Percentiles rank a stretch among this genome's conserved stretches.
Conservation (phyloP, 2,797 vertebrate species). For the Synaphobranchus kaupii region DNA sequence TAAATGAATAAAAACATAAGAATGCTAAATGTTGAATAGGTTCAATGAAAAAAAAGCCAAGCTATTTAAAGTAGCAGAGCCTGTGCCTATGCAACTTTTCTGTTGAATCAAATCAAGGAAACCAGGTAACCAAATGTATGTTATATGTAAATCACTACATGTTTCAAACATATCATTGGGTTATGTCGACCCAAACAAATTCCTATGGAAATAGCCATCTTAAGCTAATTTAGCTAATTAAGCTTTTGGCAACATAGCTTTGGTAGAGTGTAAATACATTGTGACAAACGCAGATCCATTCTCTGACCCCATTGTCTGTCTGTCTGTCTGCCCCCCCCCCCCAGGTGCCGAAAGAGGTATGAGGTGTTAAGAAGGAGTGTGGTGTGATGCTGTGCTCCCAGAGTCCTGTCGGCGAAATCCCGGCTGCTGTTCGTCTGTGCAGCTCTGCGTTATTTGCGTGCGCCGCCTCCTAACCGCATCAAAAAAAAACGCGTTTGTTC, state of each 20-base stretch:
- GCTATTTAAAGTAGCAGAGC: too few species aligned
- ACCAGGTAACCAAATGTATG: not conserved
- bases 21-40: too few species aligned
- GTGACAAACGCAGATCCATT: not conserved
- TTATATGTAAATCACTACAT: too few species aligned
- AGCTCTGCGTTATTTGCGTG: not conserved
- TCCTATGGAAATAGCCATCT: not conserved
- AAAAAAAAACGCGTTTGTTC: not conserved
- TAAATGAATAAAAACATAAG: too few species aligned
- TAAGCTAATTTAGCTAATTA: not conserved
- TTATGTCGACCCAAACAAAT: not conserved
- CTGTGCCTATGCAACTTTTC: too few species aligned
- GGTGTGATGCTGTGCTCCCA: not conserved
- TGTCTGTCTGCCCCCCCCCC: not conserved
- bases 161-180: not conserved
- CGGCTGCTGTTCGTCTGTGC: not conserved
- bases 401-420: not conserved
- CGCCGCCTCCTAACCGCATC: not conserved
- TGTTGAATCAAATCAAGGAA: not conserved
- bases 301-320: not conserved
- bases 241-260: not conserved
- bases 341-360: slow-evolving; percentile 18
- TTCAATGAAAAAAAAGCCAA: too few species aligned
- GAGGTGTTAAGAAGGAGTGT: not conserved
- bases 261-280: too few species aligned